These are phyloP conservation scores for Aurelia sp. DNA, from an alignment of 30 jellyfish, hydroid and myxozoan genomes.

Conservation along the genomic window DNA sequence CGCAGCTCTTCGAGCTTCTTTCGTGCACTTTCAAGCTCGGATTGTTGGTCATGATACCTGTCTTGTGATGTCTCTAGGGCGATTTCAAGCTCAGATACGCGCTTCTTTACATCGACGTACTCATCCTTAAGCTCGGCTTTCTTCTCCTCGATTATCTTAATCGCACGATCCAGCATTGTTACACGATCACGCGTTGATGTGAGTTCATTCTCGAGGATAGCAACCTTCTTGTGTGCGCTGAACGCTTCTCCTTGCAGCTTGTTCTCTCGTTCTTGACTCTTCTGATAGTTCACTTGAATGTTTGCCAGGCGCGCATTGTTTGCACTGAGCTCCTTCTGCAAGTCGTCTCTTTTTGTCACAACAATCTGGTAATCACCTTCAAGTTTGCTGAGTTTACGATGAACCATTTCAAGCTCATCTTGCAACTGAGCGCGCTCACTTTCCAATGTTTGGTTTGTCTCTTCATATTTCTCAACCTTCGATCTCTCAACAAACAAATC, in stretches of 20 bases:
- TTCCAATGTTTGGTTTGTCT: conserved; percentile 70
- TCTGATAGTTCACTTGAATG: conserved; percentile 81
- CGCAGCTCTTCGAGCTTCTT: conserved; percentile 81
- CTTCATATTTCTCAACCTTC: conserved; percentile 81
- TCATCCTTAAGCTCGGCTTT: conserved; percentile 69
- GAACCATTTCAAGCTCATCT: conserved; percentile 81
- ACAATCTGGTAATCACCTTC: conserved; percentile 90
- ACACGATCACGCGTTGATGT: conserved; percentile 87
- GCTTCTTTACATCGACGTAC: conserved; percentile 75
- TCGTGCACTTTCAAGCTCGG: conserved; percentile 80
- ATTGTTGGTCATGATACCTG: conserved; percentile 68
- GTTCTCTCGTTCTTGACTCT: conserved; percentile 88
- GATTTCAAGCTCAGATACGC: conserved; percentile 92
- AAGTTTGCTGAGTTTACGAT: conserved; percentile 80
- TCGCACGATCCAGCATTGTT: conserved; percentile 79
- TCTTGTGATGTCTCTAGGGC: conserved; percentile 86
- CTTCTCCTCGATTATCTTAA: conserved; percentile 72
- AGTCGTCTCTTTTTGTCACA: conserved; percentile 78
- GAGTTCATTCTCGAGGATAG: conserved; percentile 91
- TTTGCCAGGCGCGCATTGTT: conserved; percentile 75
- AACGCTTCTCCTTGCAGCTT: conserved; percentile 86
- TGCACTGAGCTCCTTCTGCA: conserved; percentile 86
- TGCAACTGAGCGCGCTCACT: conserved; percentile 80
- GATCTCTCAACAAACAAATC: conserved; percentile 72
- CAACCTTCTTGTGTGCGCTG: conserved; percentile 88